Percentiles rank a stretch among this genome's conserved stretches.
These are phyloP conservation scores for Clarias laeviceps DNA, from an alignment of 2,797 vertebrate species.

Conservation along the genomic window DNA sequence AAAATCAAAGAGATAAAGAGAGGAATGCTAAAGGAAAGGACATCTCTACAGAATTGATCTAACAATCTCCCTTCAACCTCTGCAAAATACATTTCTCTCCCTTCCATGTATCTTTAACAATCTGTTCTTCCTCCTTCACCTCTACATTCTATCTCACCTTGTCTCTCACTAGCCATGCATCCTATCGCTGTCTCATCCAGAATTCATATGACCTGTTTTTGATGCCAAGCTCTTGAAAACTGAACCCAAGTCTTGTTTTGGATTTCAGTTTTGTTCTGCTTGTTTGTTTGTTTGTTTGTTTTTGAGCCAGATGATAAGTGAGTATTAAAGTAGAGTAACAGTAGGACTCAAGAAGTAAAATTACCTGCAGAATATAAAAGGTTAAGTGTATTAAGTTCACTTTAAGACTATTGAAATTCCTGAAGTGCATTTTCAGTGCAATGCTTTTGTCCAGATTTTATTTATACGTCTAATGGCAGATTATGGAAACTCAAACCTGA, in stretches of 20 bases:
- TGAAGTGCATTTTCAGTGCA: not conserved
- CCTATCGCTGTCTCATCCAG: conserved; percentile 1
- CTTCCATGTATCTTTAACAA: conserved; percentile 30
- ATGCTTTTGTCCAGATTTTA: not conserved
- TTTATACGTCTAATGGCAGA: not conserved
- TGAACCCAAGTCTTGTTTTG: conserved; percentile 9
- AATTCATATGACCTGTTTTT: conserved; percentile 23
- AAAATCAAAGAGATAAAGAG: conserved; percentile 67
- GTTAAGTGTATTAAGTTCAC: not conserved
- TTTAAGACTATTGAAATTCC: not conserved
- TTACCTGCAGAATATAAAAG: not conserved
- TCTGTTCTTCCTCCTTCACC: conserved; percentile 36
- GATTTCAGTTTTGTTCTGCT: not conserved
- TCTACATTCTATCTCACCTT: conserved; percentile 14
- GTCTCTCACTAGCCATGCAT: not conserved
- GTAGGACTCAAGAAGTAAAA: not conserved
- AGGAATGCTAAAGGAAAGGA: conserved; percentile 48
- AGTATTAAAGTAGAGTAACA: not conserved
- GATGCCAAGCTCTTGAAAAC: conserved; percentile 27
- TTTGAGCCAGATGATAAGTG: not conserved
- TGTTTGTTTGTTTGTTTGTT: not conserved
- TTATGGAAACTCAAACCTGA: not conserved
- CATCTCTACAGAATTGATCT: conserved; percentile 39
- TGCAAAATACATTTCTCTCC: conserved; percentile 37
- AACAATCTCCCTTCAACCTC: conserved; percentile 41